phyloP scores from a whole-genome alignment of 2,113 vertebrate genomes.

The Macrotus californicus region DNA sequence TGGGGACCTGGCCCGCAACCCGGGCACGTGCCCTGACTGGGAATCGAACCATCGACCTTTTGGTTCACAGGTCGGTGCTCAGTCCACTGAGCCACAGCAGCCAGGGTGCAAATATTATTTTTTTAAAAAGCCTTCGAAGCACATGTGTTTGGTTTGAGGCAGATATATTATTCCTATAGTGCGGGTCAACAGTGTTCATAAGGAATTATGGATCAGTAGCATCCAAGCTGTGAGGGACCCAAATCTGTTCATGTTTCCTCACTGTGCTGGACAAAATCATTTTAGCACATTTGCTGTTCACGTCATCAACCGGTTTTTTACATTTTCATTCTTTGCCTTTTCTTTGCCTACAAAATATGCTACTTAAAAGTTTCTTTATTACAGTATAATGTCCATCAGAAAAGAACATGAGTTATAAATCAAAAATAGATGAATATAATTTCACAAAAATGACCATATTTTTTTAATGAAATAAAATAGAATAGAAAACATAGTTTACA shows the following conservation, averaged over 20 bases:
- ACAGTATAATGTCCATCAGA: neutral
- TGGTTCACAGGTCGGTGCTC: no score
- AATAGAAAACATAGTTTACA: neutral
- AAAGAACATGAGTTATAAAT: neutral
- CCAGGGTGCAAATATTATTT: neutral
- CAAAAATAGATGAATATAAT: neutral
- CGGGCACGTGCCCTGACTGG: no score
- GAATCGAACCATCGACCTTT: no score
- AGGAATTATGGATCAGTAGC: neutral
- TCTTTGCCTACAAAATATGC: constrained; percentile 3
- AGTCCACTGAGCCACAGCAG: neutral
- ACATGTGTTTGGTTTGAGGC: neutral
- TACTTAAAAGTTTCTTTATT: neutral
- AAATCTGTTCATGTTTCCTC: neutral
- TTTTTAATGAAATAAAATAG: neutral
- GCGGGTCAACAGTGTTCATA: neutral
- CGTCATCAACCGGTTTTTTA: neutral
- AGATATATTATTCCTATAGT: neutral
- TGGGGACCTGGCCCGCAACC: no score
- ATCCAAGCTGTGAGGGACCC: neutral
- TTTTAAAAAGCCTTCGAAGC: neutral
- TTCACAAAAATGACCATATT: neutral
- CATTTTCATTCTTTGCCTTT: neutral
- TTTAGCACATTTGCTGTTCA: neutral
- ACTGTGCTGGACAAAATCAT: neutral